A percentile compares a stretch with the other conserved stretches of the same genome.
These are phyloP conservation scores for Spilogale gracilis DNA, from an alignment of 2,113 vertebrate species.

Conservation along the genomic window DNA sequence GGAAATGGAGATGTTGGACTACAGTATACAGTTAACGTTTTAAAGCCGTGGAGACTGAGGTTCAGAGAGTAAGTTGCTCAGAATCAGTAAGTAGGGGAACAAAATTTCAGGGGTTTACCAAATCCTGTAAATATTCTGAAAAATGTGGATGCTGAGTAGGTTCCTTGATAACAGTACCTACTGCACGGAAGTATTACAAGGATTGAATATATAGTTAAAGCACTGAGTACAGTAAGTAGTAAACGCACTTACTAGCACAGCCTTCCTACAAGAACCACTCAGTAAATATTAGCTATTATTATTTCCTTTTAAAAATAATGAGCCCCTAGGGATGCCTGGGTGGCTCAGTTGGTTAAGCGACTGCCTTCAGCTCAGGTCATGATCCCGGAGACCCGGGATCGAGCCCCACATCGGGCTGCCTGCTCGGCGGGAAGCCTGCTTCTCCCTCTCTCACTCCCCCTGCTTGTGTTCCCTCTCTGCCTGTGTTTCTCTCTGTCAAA, in stretches of 20 bases:
- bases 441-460: too few species aligned
- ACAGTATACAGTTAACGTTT: neutral
- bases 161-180: neutral
- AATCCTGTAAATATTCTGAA: conserved; percentile 8
- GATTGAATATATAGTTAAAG: neutral
- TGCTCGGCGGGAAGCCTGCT: too few species aligned
- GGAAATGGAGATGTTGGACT: neutral
- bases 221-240: neutral
- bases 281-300: neutral
- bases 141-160: neutral
- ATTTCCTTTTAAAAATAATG: neutral
- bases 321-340: neutral
- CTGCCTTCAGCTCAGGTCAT: too few species aligned
- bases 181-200: neutral
- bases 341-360: too few species aligned
- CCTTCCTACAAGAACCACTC: neutral
- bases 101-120: neutral
- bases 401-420: too few species aligned
- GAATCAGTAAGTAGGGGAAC: neutral
- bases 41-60: neutral
- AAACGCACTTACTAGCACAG: neutral
- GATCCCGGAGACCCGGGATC: too few species aligned
- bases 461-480: too few species aligned
- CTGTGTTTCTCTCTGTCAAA: too few species aligned
- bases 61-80: neutral